Percentiles rank a stretch among this genome's conserved stretches.
These are phyloP conservation scores for Daboia siamensis DNA, from an alignment of 2,113 vertebrate species.

Conservation along the genomic window DNA sequence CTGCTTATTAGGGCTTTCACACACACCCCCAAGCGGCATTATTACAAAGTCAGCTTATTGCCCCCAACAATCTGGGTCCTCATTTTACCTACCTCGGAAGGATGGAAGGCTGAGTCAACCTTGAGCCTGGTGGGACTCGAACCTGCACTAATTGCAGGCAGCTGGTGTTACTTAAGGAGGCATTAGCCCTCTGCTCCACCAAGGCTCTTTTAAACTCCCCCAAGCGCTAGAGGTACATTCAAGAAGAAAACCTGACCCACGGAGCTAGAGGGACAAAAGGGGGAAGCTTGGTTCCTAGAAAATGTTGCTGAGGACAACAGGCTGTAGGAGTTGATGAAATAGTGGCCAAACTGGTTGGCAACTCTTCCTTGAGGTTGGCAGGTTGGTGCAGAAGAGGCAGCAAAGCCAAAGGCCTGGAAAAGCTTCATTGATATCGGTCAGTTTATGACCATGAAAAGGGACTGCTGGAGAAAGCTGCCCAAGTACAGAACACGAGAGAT, in stretches of 20 bases:
- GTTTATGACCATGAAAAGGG: background rate
- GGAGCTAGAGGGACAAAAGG: background rate
- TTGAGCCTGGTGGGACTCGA: no score
- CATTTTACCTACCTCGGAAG: no score
- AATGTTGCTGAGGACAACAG: background rate
- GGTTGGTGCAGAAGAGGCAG: background rate
- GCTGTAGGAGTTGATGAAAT: background rate
- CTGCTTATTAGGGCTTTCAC: no score
- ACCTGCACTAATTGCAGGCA: no score
- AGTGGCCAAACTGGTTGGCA: background rate
- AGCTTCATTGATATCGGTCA: background rate
- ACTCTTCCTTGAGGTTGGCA: background rate
- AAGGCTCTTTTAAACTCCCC: background rate
- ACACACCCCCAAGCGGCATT: no score
- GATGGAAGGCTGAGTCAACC: no score
- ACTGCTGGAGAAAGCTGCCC: background rate
- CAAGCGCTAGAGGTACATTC: background rate
- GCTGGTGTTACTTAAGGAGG: no score
- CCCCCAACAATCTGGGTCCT: no score
- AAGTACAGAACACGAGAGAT: background rate
- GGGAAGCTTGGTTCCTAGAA: background rate
- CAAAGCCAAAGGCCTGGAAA: background rate
- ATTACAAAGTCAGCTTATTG: no score
- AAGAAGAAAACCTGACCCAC: background rate
- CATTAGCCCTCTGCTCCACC: no score